A percentile compares a stretch with the other conserved stretches of the same genome.
Conservation (phyloP, 2,113 vertebrate genomes). For the Sinocyclocheilus maitianheensis region DNA sequence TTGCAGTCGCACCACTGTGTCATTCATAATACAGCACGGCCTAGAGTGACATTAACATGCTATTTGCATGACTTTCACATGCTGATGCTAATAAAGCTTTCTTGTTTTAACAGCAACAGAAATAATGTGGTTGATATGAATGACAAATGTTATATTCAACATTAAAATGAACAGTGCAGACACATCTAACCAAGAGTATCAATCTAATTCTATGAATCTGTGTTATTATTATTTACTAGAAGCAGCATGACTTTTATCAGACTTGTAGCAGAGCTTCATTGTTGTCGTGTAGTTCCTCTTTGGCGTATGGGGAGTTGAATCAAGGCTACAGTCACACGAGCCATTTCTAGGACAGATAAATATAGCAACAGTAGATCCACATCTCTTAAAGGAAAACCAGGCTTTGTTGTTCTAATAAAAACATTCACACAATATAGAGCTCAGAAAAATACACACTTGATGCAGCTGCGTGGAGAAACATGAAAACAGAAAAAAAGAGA, state of each 20-base stretch:
- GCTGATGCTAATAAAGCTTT: background rate
- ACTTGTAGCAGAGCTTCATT: background rate
- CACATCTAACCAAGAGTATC: background rate
- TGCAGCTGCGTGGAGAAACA: constrained; percentile 13
- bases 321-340: constrained; percentile 50
- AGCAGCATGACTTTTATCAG: background rate
- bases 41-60: too few relatives aligned
- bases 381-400: constrained; percentile 55
- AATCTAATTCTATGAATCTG: background rate
- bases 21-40: background rate
- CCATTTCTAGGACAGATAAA: constrained; percentile 66
- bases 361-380: constrained; percentile 57
- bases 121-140: background rate
- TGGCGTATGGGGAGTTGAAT: constrained; percentile 45
- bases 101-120: background rate
- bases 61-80: background rate
- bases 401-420: constrained; percentile 53
- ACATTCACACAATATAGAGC: constrained; percentile 13
- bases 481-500: background rate
- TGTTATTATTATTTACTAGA: background rate
- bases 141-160: background rate
- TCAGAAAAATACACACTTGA: constrained; percentile 15
- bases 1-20: background rate
- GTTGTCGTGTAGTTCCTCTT: background rate
- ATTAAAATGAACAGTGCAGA: background rate